Percentiles rank a stretch among this genome's conserved stretches.
Conservation (phyloP, 2,113 vertebrate species). For the Poecilia latipinna region DNA sequence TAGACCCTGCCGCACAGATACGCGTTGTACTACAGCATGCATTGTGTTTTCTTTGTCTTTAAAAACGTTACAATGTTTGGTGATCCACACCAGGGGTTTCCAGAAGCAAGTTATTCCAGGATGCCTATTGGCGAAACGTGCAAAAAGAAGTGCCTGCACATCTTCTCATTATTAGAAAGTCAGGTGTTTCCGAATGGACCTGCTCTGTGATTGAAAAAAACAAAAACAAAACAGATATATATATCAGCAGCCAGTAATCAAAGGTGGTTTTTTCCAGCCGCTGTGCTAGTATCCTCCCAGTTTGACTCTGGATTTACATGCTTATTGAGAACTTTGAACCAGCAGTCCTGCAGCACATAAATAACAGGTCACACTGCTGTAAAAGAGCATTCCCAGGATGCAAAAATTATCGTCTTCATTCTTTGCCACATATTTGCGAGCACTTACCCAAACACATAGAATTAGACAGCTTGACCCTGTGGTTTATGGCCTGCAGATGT, state of each 20-base stretch:
- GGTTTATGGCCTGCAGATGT: slow-evolving; percentile 27
- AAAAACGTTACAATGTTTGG: slow-evolving; percentile 7
- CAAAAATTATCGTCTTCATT: slow-evolving; percentile 29
- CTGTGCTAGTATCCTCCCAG: not conserved
- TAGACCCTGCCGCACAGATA: not conserved
- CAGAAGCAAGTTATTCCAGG: slow-evolving; percentile 45
- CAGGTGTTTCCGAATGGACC: slow-evolving; percentile 51
- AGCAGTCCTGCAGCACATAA: slow-evolving; percentile 27
- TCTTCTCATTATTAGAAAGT: slow-evolving; percentile 54
- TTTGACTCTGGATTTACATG: slow-evolving; percentile 16
- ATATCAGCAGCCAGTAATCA: slow-evolving; percentile 24
- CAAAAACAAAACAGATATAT: too few species aligned
- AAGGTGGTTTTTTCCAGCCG: not conserved
- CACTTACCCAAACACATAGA: slow-evolving; percentile 4
- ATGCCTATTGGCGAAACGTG: slow-evolving; percentile 35
- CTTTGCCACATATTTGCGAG: slow-evolving; percentile 18
- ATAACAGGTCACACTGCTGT: slow-evolving; percentile 22
- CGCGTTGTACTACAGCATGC: not conserved
- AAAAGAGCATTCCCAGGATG: slow-evolving; percentile 32
- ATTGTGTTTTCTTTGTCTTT: not conserved
- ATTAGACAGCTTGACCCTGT: slow-evolving; percentile 27
- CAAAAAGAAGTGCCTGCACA: slow-evolving; percentile 40
- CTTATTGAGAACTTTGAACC: slow-evolving; percentile 38
- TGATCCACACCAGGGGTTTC: slow-evolving; percentile 28
- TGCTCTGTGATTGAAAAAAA: slow-evolving; percentile 15